A percentile compares a stretch with the other conserved stretches of the same genome.
phyloP scores from a whole-genome alignment of 2,888 invertebrate species.

The Phlogophora meticulosa region DNA sequence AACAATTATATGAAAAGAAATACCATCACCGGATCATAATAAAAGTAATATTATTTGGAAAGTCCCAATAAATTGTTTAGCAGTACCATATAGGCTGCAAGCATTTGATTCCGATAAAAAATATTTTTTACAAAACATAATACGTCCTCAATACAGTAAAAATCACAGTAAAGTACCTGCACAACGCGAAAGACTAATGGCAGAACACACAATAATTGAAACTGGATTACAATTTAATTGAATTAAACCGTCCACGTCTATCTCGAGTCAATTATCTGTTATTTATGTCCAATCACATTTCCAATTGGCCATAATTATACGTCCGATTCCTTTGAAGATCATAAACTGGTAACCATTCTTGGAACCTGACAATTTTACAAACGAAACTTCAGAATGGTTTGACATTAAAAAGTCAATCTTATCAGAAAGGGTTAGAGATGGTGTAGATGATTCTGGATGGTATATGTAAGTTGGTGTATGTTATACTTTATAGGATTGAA shows the following conservation, averaged over 20 bases:
- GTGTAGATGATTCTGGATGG: not conserved
- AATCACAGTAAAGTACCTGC: constrained; percentile 3
- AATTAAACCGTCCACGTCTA: constrained; percentile 58
- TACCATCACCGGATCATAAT: no score
- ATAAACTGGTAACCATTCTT: constrained; percentile 72
- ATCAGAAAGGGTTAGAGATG: constrained; percentile 16
- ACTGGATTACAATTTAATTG: constrained; percentile 58
- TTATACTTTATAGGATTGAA: constrained; percentile 66
- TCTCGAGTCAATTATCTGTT: constrained; percentile 58
- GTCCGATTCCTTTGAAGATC: constrained; percentile 73
- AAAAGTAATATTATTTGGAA: not conserved
- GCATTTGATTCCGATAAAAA: not conserved
- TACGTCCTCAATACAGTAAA: not conserved
- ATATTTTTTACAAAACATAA: not conserved
- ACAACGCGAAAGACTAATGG: constrained; percentile 22
- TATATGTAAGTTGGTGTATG: constrained; percentile 26
- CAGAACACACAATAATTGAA: constrained; percentile 49
- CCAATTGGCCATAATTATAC: constrained; percentile 71
- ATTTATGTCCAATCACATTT: constrained; percentile 63
- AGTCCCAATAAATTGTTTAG: not conserved
- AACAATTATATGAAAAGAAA: not conserved
- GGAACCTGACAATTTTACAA: constrained; percentile 39
- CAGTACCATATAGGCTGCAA: not conserved
- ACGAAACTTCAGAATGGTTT: not conserved
- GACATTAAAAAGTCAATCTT: constrained; percentile 44